Conservation (phyloP, 1,140 invertebrate genomes). For the Drosophila triauraria region DNA sequence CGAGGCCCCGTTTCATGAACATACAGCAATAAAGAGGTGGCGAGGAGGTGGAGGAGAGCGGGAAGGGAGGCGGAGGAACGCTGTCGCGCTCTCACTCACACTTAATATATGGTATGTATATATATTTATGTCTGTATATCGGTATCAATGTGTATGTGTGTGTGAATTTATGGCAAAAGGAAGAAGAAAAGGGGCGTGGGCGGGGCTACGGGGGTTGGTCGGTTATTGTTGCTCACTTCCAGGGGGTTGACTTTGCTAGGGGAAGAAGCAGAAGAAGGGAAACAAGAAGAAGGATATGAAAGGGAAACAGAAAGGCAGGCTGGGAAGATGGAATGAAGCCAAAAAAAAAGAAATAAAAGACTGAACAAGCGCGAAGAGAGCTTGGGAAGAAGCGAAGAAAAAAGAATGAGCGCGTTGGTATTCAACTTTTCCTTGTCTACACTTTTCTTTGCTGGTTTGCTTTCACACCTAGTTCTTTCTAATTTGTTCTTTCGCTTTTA, state of each 20-base stretch:
- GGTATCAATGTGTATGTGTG: not conserved
- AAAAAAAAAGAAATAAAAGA: no score
- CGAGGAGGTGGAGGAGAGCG: conserved; percentile 10
- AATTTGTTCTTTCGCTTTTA: not conserved
- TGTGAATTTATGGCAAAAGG: conserved; percentile 12
- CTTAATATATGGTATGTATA: not conserved
- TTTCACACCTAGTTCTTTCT: not conserved
- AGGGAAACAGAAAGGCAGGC: not conserved
- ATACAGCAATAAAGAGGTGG: conserved; percentile 28
- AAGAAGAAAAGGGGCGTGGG: conserved; percentile 15
- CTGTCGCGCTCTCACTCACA: conserved; percentile 27
- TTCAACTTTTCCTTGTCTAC: not conserved
- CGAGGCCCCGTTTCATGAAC: conserved; percentile 60
- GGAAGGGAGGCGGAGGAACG: conserved; percentile 23
- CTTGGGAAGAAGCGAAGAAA: not conserved
- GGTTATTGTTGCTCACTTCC: conserved; percentile 24
- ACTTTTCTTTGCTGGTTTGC: not conserved
- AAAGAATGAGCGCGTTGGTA: not conserved
- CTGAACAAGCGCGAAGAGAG: not conserved
- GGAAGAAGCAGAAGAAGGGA: not conserved
- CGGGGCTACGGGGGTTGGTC: conserved; percentile 27
- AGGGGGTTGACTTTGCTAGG: conserved; percentile 27
- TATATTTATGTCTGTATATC: conserved; percentile 16
- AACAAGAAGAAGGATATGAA: not conserved
- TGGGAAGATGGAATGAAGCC: not conserved